Base-by-base conservation (phyloP, 2,888 invertebrate genomes). In the Lymantria dispar region DNA sequence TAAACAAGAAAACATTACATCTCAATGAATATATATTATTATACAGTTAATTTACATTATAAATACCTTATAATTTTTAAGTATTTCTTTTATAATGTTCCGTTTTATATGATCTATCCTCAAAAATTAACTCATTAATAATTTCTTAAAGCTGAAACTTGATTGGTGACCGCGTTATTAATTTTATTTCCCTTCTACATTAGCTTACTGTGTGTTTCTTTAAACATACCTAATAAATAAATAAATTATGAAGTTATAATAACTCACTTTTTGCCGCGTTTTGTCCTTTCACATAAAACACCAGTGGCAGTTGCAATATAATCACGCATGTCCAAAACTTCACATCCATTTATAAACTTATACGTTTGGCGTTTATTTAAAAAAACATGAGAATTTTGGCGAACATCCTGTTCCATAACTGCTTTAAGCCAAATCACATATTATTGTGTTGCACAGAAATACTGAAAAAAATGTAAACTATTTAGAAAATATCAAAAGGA, bases 301-400 rank as follows among this genome's bases (percentile, higher is more conserved):
- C 74, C 66, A 82, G 74, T 54, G 78, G 75, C 57, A 80, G 61
- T 60, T 76, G 76, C 62, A 78, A 66, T 65, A 86, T 62, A 55
- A 87, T 74, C 51, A 86, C 63, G 67, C 64, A 80, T 66, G 69
- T 79, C 85, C 82, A 85, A 72, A 82, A 78, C 68, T 83, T 81
- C 81, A 88, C 87, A 80, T 89, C 89, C 90, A 90, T 90, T 89
- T 88, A 89, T 86, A 69, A 74, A 83, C 73, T 60, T 69, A 72
- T 72, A 53, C 52, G 42, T 60, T 70, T 61, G 46, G 64, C 68
- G 68, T 75, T 62, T 66, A 71, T 78, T 83, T 74, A 87, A 71
- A 74, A 76, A 71, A 80, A 74, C 68, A 69, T 68, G 62, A 54
- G 65, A 68, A 66, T 63, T 64, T 52, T 60, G 48, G 56, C 56